These are phyloP conservation scores for Trachurus trachurus DNA, from an alignment of 2,797 vertebrate genomes.

Conservation along the genomic window DNA sequence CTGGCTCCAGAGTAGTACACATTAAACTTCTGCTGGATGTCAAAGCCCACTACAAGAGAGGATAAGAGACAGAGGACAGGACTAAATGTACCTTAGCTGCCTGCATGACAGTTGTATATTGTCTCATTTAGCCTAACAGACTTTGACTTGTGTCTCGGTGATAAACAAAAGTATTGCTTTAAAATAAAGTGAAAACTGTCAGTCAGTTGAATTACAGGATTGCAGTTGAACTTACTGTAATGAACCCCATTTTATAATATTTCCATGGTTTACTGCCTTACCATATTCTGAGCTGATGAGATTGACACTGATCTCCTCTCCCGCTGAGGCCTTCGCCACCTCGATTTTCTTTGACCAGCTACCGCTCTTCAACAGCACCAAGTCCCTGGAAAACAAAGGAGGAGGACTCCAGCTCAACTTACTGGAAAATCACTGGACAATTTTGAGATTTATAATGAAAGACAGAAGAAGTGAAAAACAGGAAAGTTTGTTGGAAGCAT, in stretches of 20 bases:
- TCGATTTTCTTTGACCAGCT: conserved; percentile 94
- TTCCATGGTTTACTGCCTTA: conserved; percentile 62
- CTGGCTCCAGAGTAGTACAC: conserved; percentile 87
- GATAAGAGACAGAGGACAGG: not conserved
- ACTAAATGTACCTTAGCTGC: not conserved
- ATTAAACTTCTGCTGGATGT: conserved; percentile 90
- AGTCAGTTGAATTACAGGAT: not conserved
- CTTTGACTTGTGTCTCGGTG: not conserved
- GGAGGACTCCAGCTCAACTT: not conserved
- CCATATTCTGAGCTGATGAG: conserved; percentile 98
- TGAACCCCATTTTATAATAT: not conserved
- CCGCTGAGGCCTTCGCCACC: conserved; percentile 87
- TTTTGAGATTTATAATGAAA: not conserved
- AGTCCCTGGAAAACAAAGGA: conserved; percentile 87
- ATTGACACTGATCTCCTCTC: conserved; percentile 92
- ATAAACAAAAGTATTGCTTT: not conserved
- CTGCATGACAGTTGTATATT: not conserved
- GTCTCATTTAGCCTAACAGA: not conserved
- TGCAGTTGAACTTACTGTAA: not conserved
- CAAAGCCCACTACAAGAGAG: conserved; percentile 90
- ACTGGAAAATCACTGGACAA: not conserved
- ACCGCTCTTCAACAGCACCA: conserved; percentile 88
- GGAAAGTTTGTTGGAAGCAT: not conserved
- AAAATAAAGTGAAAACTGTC: not conserved
- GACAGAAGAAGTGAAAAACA: not conserved